Conservation (phyloP, 1,140 invertebrate species). For the Augochlora pura region DNA sequence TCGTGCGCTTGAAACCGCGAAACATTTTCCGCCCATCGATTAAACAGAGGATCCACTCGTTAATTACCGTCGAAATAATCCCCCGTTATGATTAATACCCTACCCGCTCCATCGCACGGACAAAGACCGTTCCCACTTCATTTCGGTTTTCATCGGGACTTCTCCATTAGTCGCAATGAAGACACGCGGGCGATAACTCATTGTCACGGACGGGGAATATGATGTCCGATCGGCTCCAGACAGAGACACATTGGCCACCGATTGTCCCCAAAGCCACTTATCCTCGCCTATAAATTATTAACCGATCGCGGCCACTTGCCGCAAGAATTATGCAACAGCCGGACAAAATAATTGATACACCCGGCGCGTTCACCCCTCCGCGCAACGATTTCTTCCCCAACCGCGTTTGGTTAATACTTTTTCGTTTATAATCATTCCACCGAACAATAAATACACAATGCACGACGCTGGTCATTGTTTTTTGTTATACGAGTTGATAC, state of each 20-base stretch:
- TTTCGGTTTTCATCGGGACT: slow-evolving; percentile 23
- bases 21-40: slow-evolving; percentile 19
- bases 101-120: background rate
- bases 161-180: background rate
- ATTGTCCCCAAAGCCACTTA: background rate
- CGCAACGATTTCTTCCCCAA: too few species aligned
- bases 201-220: background rate
- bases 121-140: slow-evolving; percentile 41
- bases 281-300: too few species aligned
- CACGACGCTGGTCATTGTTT: too few species aligned
- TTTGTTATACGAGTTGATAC: too few species aligned
- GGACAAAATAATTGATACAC: too few species aligned
- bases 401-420: too few species aligned
- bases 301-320: too few species aligned
- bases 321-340: too few species aligned
- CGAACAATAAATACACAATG: too few species aligned
- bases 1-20: background rate
- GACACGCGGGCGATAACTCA: slow-evolving; percentile 7
- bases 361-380: too few species aligned
- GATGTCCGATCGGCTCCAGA: background rate
- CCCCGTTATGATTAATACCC: slow-evolving; percentile 31
- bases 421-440: too few species aligned
- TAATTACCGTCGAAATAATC: slow-evolving; percentile 41
- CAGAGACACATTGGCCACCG: background rate
- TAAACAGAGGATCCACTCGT: slow-evolving; percentile 27